A percentile compares a stretch with the other conserved stretches of the same genome.
Evolutionary conservation across 2,797 vertebrate genomes (phyloP).

Genomic region (Emydoidea blandingii): DNA sequence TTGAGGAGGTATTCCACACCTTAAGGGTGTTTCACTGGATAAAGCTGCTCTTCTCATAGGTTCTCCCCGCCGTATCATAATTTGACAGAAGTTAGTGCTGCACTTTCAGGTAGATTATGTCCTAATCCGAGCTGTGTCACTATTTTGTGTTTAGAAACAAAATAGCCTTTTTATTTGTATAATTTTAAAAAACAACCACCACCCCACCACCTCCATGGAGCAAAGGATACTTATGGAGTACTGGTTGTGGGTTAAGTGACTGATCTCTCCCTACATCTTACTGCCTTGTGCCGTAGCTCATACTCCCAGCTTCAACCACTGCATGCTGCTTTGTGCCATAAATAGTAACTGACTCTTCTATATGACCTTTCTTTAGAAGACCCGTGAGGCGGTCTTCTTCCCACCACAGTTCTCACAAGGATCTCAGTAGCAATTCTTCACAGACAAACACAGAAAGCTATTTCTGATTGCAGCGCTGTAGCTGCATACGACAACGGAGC

Average conservation of each 20-base stretch:
- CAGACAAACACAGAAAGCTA: slow-evolving; percentile 49
- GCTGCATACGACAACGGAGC: slow-evolving; percentile 28
- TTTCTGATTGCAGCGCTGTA: slow-evolving; percentile 54
- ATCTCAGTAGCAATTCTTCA: slow-evolving; percentile 46
- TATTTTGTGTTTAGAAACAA: slow-evolving; percentile 68
- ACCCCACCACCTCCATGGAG: rapidly evolving
- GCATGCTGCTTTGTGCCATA: slow-evolving; percentile 55
- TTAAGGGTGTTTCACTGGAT: slow-evolving; percentile 39
- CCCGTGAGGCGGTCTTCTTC: slow-evolving; percentile 24
- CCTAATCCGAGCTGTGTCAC: background rate
- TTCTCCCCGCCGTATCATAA: background rate
- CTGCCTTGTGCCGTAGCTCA: background rate
- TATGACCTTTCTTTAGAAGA: slow-evolving; percentile 30
- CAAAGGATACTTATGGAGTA: background rate
- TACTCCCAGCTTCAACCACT: background rate
- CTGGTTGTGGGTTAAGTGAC: background rate
- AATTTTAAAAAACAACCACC: background rate
- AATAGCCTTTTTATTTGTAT: background rate
- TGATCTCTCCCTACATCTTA: slow-evolving; percentile 14
- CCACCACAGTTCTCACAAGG: background rate
- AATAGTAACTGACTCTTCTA: slow-evolving; percentile 46
- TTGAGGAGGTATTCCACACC: slow-evolving; percentile 88
- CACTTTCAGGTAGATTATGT: slow-evolving; percentile 35
- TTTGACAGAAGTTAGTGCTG: rapidly evolving
- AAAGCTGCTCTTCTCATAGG: background rate